Evolutionary conservation across 92 coral and sea anemone genomes (phyloP).

Genomic region (Phenganax subtilis): DNA sequence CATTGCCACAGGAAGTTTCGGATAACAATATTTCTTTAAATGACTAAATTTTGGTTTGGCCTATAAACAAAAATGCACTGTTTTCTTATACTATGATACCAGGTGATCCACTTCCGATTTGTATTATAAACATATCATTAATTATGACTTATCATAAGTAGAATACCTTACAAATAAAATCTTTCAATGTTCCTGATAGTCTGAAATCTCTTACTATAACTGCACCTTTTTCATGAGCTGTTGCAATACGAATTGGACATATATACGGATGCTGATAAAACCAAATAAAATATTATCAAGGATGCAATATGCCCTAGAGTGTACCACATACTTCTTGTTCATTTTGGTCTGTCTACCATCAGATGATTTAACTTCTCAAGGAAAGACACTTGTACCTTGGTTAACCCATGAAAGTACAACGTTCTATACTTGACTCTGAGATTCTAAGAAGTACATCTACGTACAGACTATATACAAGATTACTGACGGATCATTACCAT

Average conservation of each 20-base stretch:
- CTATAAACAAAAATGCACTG: conserved; percentile 33
- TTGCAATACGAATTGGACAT: conserved; percentile 70
- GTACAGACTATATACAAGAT: neutral
- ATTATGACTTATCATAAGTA: neutral
- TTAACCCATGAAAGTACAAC: too few species aligned
- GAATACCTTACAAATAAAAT: conserved; percentile 77
- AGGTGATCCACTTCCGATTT: neutral
- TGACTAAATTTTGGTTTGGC: conserved; percentile 85
- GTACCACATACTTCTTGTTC: too few species aligned
- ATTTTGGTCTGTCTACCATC: too few species aligned
- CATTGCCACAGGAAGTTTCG: conserved; percentile 61
- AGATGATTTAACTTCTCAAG: too few species aligned
- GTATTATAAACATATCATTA: too few species aligned
- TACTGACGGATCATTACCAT: conserved; percentile 51
- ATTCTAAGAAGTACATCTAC: neutral
- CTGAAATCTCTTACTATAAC: conserved; percentile 75
- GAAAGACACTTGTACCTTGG: too few species aligned
- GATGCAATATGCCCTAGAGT: too few species aligned
- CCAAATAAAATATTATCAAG: too few species aligned
- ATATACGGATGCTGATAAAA: conserved; percentile 82
- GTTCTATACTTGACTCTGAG: neutral
- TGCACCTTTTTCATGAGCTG: conserved; percentile 73
- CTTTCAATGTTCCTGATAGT: conserved; percentile 81
- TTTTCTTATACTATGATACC: too few species aligned
- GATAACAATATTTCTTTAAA: conserved; percentile 85